Conservation (phyloP, 2,888 invertebrate species). For the Gymnocheta viridis region DNA sequence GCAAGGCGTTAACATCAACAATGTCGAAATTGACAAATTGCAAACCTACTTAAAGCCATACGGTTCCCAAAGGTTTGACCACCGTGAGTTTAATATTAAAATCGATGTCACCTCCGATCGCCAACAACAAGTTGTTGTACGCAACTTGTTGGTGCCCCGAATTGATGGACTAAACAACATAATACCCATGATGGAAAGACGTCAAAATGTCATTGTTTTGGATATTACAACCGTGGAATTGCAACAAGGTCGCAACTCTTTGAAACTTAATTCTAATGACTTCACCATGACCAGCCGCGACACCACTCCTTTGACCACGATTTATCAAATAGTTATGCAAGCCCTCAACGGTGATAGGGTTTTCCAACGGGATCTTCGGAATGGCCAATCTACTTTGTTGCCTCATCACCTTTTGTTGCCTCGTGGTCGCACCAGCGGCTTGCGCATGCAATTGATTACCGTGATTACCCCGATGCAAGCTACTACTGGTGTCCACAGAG, state of each 20-base stretch:
- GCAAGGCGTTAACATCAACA: constrained; percentile 82
- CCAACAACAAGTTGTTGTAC: constrained; percentile 84
- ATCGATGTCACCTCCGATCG: constrained; percentile 85
- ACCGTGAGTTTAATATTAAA: constrained; percentile 85
- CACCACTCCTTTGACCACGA: constrained; percentile 81
- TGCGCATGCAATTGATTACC: constrained; percentile 85
- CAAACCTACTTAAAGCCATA: constrained; percentile 84
- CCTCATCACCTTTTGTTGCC: constrained; percentile 86
- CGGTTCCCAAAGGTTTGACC: constrained; percentile 86
- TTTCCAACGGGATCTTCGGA: constrained; percentile 77
- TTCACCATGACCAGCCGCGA: constrained; percentile 84
- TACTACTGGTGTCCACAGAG: not conserved
- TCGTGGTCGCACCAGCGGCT: constrained; percentile 85
- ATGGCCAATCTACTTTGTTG: constrained; percentile 83
- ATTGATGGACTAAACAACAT: constrained; percentile 84
- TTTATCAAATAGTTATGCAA: constrained; percentile 82
- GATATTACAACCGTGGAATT: constrained; percentile 85
- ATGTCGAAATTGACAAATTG: constrained; percentile 86
- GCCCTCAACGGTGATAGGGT: constrained; percentile 81
- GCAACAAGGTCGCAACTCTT: constrained; percentile 82
- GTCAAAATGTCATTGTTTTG: constrained; percentile 85
- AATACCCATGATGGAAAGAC: constrained; percentile 76
- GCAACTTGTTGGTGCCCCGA: constrained; percentile 87
- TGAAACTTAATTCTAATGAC: constrained; percentile 75
- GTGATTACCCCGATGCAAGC: constrained; percentile 83